phyloP scores from a whole-genome alignment of 1,140 invertebrate species.

The Drosophila malerkotliana region DNA sequence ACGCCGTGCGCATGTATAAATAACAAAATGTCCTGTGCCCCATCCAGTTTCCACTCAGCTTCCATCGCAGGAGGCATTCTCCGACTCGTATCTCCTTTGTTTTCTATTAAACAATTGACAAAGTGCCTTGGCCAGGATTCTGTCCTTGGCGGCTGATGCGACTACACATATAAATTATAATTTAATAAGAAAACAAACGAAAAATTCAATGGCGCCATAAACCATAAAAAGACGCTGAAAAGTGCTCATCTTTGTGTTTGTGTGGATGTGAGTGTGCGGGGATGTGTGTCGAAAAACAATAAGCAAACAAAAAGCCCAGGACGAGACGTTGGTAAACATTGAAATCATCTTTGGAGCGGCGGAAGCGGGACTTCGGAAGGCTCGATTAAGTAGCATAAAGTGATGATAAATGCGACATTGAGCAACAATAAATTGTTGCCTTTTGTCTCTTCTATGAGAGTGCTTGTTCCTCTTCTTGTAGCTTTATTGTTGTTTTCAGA shows the following conservation, averaged over 20 bases:
- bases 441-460: conserved; percentile 42
- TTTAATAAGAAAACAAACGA: conserved; percentile 82
- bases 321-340: conserved; percentile 68
- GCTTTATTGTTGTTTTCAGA: conserved; percentile 34
- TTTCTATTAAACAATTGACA: conserved; percentile 78
- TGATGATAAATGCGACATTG: conserved; percentile 83
- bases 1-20: conserved; percentile 60
- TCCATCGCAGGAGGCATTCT: conserved; percentile 11
- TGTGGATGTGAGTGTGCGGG: conserved; percentile 20
- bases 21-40: conserved; percentile 48
- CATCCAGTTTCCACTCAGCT: background rate
- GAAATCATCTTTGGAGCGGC: conserved; percentile 62
- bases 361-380: conserved; percentile 38
- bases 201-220: conserved; percentile 82
- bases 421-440: conserved; percentile 77
- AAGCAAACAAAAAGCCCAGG: conserved; percentile 51
- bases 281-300: conserved; percentile 69
- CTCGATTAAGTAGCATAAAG: conserved; percentile 82
- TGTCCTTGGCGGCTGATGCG: conserved; percentile 42
- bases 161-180: conserved; percentile 79
- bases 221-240: conserved; percentile 79
- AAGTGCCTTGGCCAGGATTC: conserved; percentile 36
- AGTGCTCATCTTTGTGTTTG: conserved; percentile 53
- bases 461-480: conserved; percentile 13
- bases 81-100: conserved; percentile 37